Base-by-base conservation (phyloP, 2,888 invertebrate species). In the Pseudococcus viburni region DNA sequence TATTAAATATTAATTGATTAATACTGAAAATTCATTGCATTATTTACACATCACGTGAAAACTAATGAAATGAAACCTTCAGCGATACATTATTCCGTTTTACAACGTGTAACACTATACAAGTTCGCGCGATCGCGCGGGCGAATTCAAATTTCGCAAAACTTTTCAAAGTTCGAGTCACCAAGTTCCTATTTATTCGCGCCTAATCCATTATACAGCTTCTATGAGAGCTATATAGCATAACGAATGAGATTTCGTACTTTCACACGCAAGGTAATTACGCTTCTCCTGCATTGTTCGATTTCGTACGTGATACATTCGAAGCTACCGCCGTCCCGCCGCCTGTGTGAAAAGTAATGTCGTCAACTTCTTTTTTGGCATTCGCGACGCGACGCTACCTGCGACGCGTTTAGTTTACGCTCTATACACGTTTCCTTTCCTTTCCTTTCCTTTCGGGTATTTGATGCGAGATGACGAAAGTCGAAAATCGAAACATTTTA, bases 1-100 rank as follows among this genome's bases (percentile, higher is more conserved):
- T 77, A 46, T 83, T 83, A 83, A 83, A 83, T 83, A 83, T 83
- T 83, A 83, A 83, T 83, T 83, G 42, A 83, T 83, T 83, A 83
- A 83, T 83, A 83, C 80, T 8, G 80, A 46, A 46, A 83, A 83
- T 83, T 83, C 80, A 83, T 46, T 22, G 80, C 80, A 22, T 83
- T 83, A 83, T 83, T 83, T 46, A 83, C 80, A 83, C 80, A 83
- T 83, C 80, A 46, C 12, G 80, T 83, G 80, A 46, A 83, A 83
- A 46, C 80, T 83, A 83, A 83, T 83, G 80, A 83, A 83, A 83
- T 46, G 80, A 83, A 83, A 83, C 80, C 80, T 46, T 83, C 73
- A 33, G 33, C 33, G 73, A 73, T 73, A 73, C 73, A 73, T 73
- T 26, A 73, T 73, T 73, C 73, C 19, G 46, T 83, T 83, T 80